Percentiles rank a stretch among this genome's conserved stretches.
Evolutionary conservation across 53 echinoderm and acorn worm genomes (phyloP).

Genomic region (Zoroaster sp.): DNA sequence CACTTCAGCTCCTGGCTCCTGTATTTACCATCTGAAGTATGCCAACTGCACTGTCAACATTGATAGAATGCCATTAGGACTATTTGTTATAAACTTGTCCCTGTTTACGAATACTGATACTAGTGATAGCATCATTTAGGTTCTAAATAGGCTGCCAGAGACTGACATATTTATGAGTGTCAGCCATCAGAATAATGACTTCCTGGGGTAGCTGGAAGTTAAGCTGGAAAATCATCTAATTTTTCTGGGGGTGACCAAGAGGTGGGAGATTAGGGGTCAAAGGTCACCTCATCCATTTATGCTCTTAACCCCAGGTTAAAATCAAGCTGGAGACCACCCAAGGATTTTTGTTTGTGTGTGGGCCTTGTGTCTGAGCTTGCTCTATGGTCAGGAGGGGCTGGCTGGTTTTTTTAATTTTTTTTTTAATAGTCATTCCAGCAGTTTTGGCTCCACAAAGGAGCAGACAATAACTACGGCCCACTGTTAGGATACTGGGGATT

Average conservation of each 20-base stretch:
- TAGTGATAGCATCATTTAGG: not conserved
- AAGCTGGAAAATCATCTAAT: not conserved
- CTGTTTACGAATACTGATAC: conserved; percentile 20
- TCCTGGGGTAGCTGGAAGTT: not conserved
- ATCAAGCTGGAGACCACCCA: conserved; percentile 36
- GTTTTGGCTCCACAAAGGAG: not conserved
- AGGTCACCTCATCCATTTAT: conserved; percentile 44
- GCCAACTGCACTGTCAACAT: conserved; percentile 12
- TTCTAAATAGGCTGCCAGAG: conserved; percentile 11
- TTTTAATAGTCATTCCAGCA: conserved; percentile 15
- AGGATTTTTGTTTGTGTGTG: conserved; percentile 56
- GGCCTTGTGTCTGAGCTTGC: conserved; percentile 8
- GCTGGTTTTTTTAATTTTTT: too few species aligned
- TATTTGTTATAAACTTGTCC: conserved; percentile 43
- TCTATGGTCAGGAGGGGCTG: not conserved
- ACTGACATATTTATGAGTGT: conserved; percentile 48
- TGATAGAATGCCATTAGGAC: conserved; percentile 6
- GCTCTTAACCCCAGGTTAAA: conserved; percentile 19
- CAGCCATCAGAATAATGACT: not conserved
- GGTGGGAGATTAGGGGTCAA: conserved; percentile 39
- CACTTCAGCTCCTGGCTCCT: not conserved
- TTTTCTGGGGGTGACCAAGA: not conserved
- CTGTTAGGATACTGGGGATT: not conserved
- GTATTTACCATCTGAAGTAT: not conserved
- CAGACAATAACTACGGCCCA: not conserved